These are phyloP conservation scores for Cheiracanthium punctorium DNA, from an alignment of 2,888 invertebrate genomes.

Conservation along the genomic window DNA sequence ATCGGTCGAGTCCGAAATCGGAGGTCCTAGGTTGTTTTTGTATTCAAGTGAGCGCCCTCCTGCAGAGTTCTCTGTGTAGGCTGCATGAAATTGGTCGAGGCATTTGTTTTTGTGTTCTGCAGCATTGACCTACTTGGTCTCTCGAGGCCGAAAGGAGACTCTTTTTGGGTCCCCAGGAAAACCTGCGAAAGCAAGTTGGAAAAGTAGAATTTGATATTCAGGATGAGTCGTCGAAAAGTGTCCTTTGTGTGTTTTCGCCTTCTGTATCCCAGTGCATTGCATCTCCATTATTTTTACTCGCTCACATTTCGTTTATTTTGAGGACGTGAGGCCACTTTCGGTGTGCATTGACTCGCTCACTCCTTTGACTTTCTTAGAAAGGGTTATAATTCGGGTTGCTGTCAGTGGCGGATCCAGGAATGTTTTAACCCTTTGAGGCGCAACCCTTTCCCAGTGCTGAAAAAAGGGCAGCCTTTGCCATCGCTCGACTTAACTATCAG, in stretches of 20 bases:
- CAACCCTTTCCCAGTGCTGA: too few species aligned
- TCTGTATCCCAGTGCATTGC: too few species aligned
- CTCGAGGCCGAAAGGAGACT: background rate
- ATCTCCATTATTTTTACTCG: too few species aligned
- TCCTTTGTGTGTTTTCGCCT: background rate
- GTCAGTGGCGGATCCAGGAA: too few species aligned
- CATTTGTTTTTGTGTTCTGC: conserved; percentile 23
- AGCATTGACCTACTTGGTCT: conserved; percentile 36
- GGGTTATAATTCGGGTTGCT: too few species aligned
- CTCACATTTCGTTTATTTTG: too few species aligned
- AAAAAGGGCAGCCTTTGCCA: too few species aligned
- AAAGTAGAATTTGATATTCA: background rate
- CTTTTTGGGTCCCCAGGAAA: background rate
- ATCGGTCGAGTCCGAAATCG: background rate
- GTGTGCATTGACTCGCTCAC: background rate
- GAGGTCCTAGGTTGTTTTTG: conserved; percentile 19
- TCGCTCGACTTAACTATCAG: too few species aligned
- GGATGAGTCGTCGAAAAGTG: conserved; percentile 1
- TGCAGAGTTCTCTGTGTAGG: conserved; percentile 18
- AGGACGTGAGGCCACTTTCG: background rate
- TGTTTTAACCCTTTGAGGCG: too few species aligned
- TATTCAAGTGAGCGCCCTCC: conserved; percentile 22
- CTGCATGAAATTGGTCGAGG: conserved; percentile 22
- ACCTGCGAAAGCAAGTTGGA: background rate
- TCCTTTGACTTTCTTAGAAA: too few species aligned